A percentile compares a stretch with the other conserved stretches of the same genome.
These are phyloP conservation scores for Zoanthus gigantus DNA, from an alignment of 92 coral and sea anemone species.

Conservation along the genomic window DNA sequence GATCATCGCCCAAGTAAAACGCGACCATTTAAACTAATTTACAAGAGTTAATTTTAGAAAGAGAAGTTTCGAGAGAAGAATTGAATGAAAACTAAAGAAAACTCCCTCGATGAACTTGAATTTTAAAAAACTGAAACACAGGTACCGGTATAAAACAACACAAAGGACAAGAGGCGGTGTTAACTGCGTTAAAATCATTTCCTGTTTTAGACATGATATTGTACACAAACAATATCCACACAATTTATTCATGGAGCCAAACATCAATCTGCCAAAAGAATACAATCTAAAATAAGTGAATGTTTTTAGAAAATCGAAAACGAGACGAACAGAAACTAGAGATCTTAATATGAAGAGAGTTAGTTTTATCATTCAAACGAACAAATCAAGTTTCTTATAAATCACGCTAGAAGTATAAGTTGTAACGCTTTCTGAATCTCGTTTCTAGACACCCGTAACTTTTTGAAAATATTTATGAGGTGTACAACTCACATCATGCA, in stretches of 20 bases:
- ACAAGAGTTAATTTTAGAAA: background rate
- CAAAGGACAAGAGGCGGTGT: constrained; percentile 7
- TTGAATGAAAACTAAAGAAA: background rate
- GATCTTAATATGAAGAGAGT: too few relatives aligned
- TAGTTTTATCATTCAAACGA: background rate
- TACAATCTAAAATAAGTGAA: background rate
- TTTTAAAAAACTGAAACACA: background rate
- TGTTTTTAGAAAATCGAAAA: background rate
- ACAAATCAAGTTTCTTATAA: background rate
- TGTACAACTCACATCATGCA: background rate
- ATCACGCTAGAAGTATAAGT: background rate
- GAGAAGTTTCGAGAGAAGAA: background rate
- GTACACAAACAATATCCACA: constrained; percentile 12
- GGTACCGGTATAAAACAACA: constrained; percentile 15
- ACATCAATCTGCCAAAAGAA: background rate
- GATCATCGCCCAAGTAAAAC: background rate
- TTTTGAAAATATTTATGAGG: constrained; percentile 30
- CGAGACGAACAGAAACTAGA: background rate
- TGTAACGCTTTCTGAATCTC: background rate
- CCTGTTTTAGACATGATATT: constrained; percentile 26
- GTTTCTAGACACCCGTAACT: constrained; percentile 46
- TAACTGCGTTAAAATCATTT: constrained; percentile 11
- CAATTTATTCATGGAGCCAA: constrained; percentile 10
- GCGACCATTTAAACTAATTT: background rate
- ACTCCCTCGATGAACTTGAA: background rate